Evolutionary conservation across 2,113 vertebrate species (phyloP).

Genomic region (Daphoenositta chrysoptera): DNA sequence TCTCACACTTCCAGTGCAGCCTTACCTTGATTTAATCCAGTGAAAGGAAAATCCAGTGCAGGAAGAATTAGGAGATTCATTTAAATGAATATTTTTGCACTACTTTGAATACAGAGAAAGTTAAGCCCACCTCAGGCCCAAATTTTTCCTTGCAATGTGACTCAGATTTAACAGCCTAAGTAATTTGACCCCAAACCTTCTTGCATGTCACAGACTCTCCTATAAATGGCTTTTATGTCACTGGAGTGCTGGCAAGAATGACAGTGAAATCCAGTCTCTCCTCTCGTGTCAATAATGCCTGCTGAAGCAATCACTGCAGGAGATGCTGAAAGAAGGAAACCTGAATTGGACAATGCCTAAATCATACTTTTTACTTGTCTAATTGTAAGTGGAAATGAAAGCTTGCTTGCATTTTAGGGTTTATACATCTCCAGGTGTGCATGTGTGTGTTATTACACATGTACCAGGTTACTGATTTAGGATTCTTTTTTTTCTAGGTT

Average conservation of each 20-base stretch:
- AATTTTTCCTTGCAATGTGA: background rate
- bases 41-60: background rate
- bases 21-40: background rate
- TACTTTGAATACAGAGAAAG: background rate
- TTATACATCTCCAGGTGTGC: background rate
- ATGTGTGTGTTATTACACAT: background rate
- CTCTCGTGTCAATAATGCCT: background rate
- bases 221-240: background rate
- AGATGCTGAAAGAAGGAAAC: background rate
- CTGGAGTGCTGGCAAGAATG: background rate
- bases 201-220: background rate
- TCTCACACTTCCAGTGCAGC: background rate
- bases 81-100: background rate
- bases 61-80: background rate
- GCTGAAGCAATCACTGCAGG: background rate
- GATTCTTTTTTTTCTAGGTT: background rate
- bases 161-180: background rate
- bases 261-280: background rate
- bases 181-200: background rate
- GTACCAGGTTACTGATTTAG: background rate
- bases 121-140: background rate
- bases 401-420: background rate
- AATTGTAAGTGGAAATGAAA: background rate
- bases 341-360: background rate
- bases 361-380: background rate